Conservation (phyloP, 2,797 vertebrate species). For the Girardinus metallicus region DNA sequence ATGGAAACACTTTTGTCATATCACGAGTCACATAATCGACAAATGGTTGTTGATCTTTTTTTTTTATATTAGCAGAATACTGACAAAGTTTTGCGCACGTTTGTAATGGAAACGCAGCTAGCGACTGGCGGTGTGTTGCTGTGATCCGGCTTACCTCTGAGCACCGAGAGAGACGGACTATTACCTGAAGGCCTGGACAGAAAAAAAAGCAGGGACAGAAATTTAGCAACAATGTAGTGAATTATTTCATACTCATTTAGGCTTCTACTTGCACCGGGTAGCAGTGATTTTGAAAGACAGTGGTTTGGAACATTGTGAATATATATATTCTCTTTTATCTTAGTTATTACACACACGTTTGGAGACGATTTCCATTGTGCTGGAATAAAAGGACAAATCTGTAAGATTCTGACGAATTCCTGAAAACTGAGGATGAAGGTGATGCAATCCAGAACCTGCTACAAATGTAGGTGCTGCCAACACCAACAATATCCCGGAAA, state of each 20-base stretch:
- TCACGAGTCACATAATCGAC: no score
- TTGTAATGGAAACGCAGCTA: neutral
- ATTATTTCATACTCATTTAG: neutral
- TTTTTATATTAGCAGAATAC: no score
- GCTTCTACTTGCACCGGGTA: neutral
- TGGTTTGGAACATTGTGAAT: neutral
- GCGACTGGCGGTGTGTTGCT: neutral
- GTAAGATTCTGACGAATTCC: neutral
- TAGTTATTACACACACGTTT: neutral
- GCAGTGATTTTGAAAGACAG: neutral
- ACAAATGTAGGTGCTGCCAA: neutral
- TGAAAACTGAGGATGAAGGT: neutral
- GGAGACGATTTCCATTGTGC: neutral
- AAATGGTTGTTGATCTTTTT: no score
- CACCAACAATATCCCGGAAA: neutral
- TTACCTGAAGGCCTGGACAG: slow-evolving; percentile 42
- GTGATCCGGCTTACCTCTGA: slow-evolving; percentile 49
- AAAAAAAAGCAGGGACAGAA: slow-evolving; percentile 51
- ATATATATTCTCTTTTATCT: neutral
- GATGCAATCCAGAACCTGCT: neutral
- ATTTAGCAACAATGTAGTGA: slow-evolving; percentile 34
- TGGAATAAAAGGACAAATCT: neutral
- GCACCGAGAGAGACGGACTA: slow-evolving; percentile 11
- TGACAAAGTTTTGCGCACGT: no score
- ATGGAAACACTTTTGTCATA: no score